These are phyloP conservation scores for Tetraneura akinire DNA, from an alignment of 1,140 invertebrate species.

Conservation along the genomic window DNA sequence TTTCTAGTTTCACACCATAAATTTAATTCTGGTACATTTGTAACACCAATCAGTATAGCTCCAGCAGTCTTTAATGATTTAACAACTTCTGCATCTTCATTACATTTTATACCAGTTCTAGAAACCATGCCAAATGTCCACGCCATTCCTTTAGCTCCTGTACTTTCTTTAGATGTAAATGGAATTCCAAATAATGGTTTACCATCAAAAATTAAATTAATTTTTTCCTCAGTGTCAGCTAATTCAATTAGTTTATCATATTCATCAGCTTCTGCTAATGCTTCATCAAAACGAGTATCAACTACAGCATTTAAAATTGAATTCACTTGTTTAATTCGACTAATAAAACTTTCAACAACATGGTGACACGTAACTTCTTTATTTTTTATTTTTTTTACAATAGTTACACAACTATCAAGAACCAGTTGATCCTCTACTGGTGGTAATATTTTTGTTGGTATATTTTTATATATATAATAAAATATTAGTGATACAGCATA, in stretches of 20 bases:
- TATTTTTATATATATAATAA: conserved; percentile 57
- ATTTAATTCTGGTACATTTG: conserved; percentile 89
- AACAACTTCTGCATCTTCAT: conserved; percentile 78
- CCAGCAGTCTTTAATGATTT: conserved; percentile 74
- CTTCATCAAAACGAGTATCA: conserved; percentile 74
- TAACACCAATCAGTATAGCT: conserved; percentile 85
- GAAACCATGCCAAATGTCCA: conserved; percentile 69
- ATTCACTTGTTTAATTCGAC: conserved; percentile 79
- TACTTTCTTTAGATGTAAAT: conserved; percentile 77
- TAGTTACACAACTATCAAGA: conserved; percentile 66
- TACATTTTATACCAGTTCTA: conserved; percentile 63
- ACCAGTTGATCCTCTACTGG: conserved; percentile 65
- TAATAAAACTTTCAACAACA: conserved; percentile 74
- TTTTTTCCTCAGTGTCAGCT: conserved; percentile 63
- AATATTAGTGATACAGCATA: conserved; percentile 61
- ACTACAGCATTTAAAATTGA: conserved; percentile 78
- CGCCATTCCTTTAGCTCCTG: conserved; percentile 66
- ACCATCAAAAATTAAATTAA: conserved; percentile 55
- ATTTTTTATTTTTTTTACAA: conserved; percentile 68
- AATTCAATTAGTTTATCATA: conserved; percentile 70
- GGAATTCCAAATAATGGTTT: conserved; percentile 79
- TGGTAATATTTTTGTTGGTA: conserved; percentile 62
- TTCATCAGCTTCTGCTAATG: conserved; percentile 72
- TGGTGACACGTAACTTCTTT: conserved; percentile 64
- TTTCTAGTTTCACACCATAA: conserved; percentile 87